Evolutionary conservation across 1,140 invertebrate species (phyloP).

Genomic region (Trissolcus basalis): DNA sequence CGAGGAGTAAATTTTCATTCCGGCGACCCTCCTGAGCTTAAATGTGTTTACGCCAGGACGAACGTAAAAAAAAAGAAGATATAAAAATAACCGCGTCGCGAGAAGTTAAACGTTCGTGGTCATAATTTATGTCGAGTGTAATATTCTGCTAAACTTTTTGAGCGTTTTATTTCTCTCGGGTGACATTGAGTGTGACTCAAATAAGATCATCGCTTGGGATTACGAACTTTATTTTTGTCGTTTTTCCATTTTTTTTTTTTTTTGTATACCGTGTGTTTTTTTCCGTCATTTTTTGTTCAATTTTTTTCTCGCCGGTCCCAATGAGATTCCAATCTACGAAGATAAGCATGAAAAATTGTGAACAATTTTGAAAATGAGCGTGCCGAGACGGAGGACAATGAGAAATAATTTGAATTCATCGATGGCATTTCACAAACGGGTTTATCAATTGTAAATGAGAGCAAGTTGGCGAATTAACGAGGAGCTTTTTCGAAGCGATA

Average conservation of each 20-base stretch:
- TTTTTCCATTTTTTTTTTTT: neutral
- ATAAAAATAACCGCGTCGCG: slow-evolving; percentile 2
- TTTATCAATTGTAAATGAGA: slow-evolving; percentile 37
- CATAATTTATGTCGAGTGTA: slow-evolving; percentile 40
- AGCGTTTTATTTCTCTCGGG: slow-evolving; percentile 3
- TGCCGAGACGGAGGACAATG: too few relatives aligned
- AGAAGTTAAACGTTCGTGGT: slow-evolving; percentile 37
- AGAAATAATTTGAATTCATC: too few relatives aligned
- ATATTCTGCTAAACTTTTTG: slow-evolving; percentile 29
- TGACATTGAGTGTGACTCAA: slow-evolving; percentile 1
- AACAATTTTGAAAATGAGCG: too few relatives aligned
- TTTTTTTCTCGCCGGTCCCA: too few relatives aligned
- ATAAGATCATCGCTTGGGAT: neutral
- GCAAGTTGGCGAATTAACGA: slow-evolving; percentile 9
- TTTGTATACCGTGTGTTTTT: too few relatives aligned
- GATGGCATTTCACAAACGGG: too few relatives aligned
- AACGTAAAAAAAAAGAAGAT: neutral
- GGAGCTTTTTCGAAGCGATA: slow-evolving; percentile 26
- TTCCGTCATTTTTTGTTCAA: neutral
- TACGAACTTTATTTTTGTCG: too few relatives aligned
- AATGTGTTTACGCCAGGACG: slow-evolving; percentile 45
- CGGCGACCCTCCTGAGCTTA: slow-evolving; percentile 26
- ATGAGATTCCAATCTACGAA: too few relatives aligned
- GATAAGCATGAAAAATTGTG: too few relatives aligned
- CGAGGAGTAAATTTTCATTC: slow-evolving; percentile 44